phyloP scores from a whole-genome alignment of 1,140 invertebrate species.

The Drosophila albomicans region DNA sequence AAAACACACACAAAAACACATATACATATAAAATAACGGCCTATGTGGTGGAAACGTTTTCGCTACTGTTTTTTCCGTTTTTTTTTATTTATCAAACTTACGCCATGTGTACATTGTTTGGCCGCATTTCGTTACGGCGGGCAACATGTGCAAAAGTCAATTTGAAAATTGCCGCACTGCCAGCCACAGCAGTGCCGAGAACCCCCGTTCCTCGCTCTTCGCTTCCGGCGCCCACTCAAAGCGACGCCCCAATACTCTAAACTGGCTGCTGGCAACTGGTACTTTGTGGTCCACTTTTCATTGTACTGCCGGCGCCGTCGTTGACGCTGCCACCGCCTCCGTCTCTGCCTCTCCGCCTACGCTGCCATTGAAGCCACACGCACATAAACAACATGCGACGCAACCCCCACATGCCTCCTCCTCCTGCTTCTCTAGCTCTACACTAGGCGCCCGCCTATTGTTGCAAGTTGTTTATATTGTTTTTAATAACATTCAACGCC shows the following conservation, averaged over 20 bases:
- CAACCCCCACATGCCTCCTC: neutral
- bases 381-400: constrained; percentile 65
- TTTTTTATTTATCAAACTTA: constrained; percentile 40
- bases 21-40: constrained; percentile 38
- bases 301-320: constrained; percentile 14
- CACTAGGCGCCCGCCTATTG: constrained; percentile 10
- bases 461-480: constrained; percentile 78
- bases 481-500: constrained; percentile 77
- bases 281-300: constrained; percentile 76
- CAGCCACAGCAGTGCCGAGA: constrained; percentile 31
- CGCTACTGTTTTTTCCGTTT: constrained; percentile 14
- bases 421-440: too few species aligned
- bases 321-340: neutral
- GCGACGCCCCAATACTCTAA: constrained; percentile 7
- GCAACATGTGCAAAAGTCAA: constrained; percentile 83
- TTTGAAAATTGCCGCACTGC: constrained; percentile 77
- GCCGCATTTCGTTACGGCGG: constrained; percentile 70
- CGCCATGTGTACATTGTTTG: constrained; percentile 64
- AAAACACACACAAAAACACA: neutral
- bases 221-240: constrained; percentile 19
- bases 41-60: constrained; percentile 51
- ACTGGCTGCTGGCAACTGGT: constrained; percentile 50
- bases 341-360: neutral
- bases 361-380: constrained; percentile 22
- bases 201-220: constrained; percentile 11